Evolutionary conservation across 2,888 invertebrate genomes (phyloP).

Genomic region (Netelia melanura): DNA sequence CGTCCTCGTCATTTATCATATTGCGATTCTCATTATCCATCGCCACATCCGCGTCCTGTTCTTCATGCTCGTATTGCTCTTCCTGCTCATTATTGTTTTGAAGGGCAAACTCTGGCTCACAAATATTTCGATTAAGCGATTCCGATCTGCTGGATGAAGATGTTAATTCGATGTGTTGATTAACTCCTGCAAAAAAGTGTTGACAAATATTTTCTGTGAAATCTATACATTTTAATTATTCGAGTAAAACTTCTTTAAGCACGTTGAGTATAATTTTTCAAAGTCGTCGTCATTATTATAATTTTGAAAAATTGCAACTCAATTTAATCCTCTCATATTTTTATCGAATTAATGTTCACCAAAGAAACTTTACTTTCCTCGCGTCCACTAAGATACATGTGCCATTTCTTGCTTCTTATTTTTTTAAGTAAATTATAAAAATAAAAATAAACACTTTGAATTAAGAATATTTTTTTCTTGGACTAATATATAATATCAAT

Average conservation of each 20-base stretch:
- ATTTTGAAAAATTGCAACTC: too few relatives aligned
- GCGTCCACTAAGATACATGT: too few relatives aligned
- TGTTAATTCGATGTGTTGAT: not conserved
- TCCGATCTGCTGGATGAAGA: constrained; percentile 12
- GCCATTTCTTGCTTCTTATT: too few relatives aligned
- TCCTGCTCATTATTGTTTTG: constrained; percentile 16
- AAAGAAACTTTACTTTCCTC: too few relatives aligned
- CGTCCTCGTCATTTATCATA: not conserved
- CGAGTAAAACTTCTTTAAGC: too few relatives aligned
- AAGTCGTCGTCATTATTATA: too few relatives aligned
- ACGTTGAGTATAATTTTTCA: too few relatives aligned
- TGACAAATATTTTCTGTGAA: not conserved
- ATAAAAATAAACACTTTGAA: too few relatives aligned
- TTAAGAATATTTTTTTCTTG: too few relatives aligned
- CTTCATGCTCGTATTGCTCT: not conserved
- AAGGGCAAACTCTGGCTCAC: constrained; percentile 10
- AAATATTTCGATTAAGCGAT: constrained; percentile 10
- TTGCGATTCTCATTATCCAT: not conserved
- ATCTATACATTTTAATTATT: not conserved
- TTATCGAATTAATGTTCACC: not conserved
- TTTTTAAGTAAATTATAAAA: too few relatives aligned
- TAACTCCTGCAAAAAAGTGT: not conserved
- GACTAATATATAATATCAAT: too few relatives aligned
- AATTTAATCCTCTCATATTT: constrained; percentile 1
- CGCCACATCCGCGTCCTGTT: not conserved